Evolutionary conservation across 2,113 vertebrate genomes (phyloP).

Genomic region (Canis aureus): DNA sequence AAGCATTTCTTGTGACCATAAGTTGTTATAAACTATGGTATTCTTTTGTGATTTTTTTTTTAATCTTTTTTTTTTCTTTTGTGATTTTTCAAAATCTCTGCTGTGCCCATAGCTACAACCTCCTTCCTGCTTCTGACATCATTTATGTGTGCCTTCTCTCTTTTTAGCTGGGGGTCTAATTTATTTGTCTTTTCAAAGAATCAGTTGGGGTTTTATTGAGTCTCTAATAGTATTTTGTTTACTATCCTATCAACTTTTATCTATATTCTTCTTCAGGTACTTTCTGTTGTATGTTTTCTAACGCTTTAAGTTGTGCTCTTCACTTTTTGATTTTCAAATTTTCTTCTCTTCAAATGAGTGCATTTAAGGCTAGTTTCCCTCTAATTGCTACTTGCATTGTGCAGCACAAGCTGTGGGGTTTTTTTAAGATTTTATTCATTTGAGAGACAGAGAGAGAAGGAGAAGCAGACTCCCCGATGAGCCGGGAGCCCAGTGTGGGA

Average conservation of each 20-base stretch:
- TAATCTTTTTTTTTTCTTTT: background rate
- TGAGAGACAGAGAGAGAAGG: background rate
- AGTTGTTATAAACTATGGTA: background rate
- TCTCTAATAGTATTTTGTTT: background rate
- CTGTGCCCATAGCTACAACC: background rate
- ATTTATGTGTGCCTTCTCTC: background rate
- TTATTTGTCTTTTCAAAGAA: background rate
- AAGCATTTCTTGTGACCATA: background rate
- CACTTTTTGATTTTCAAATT: background rate
- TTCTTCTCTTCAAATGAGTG: background rate
- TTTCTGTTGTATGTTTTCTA: background rate
- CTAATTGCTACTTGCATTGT: background rate
- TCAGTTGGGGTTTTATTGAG: background rate
- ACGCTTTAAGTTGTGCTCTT: background rate
- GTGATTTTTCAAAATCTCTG: background rate
- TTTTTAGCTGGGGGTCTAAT: background rate
- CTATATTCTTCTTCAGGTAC: background rate
- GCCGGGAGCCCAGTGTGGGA: background rate
- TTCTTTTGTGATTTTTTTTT: background rate
- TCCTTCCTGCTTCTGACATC: background rate
- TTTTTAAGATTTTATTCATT: background rate
- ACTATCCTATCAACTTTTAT: background rate
- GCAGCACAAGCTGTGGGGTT: background rate
- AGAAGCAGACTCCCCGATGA: background rate
- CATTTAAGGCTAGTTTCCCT: background rate